Evolutionary conservation across 2,113 vertebrate genomes (phyloP), one percentile per base, ranked within the genome.

Genomic region (Dromaius novaehollandiae): DNA sequence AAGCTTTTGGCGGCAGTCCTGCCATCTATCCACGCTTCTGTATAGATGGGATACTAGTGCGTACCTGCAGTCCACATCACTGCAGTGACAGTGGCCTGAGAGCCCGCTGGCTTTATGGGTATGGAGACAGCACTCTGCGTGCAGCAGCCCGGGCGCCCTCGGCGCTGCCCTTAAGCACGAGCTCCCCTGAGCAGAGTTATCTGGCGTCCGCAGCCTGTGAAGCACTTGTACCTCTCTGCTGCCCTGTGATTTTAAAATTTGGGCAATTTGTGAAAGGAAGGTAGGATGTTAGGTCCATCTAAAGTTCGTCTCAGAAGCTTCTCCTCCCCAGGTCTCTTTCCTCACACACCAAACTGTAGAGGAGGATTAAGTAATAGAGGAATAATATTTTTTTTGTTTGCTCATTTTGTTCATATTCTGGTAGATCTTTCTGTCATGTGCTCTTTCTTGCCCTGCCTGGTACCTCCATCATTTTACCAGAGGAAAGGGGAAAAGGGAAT

Each of bases 111-210:
- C 73, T 94, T 13, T 60, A 80, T 16, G 66, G 24, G 18, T 32
- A 36, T 0, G 0, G n/a, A 46, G 34, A n/a, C 40, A 40, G 26
- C 44, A 25, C 50, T 3, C 63, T 10, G 34, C 1, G 1, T 71
- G 32, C 77, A 61, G 65, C 28, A 34, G 7, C 0, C 0, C 66
- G 58, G 88, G 38, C 28, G 42, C 42, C 48, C 46, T 5, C 42
- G 16, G 17, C 40, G 24, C 13, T 58, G 56, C 56, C 56, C 56
- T 38, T 38, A 18, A 26, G 32, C 55, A 25, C 4, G 4, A 60
- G 17, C 40, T 60, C 10, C 32, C 30, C 55, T 50, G 40, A 46
- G 55, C 32, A 60, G 53, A 34, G 40, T 32, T 11, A 40, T 65
- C 56, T 48, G 46, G 50, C 3, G 0, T 30, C 38, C 78, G 75